phyloP scores from a whole-genome alignment of 2,888 invertebrate genomes.

The Aricia artaxerxes region DNA sequence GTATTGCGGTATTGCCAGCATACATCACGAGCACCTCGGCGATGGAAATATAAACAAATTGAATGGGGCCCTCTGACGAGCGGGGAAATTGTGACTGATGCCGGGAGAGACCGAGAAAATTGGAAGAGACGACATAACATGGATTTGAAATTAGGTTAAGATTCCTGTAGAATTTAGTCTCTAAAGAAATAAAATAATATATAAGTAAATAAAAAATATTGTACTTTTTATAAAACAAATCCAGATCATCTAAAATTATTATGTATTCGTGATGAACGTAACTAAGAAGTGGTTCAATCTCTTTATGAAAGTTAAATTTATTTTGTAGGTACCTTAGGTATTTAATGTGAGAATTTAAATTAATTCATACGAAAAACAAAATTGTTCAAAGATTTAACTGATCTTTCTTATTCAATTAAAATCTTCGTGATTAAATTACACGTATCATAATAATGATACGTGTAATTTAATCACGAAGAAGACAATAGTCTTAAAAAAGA shows the following conservation, averaged over 20 bases:
- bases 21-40: constrained; percentile 71
- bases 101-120: constrained; percentile 44
- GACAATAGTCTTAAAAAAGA: constrained; percentile 19
- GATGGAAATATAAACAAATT: constrained; percentile 80
- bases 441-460: no score
- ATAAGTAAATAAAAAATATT: no score
- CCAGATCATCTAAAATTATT: no score
- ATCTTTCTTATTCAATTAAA: neutral
- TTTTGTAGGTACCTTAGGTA: no score
- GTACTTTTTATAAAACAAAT: no score
- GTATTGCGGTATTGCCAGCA: constrained; percentile 74
- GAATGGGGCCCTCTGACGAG: constrained; percentile 73
- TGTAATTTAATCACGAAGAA: no score
- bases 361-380: neutral
- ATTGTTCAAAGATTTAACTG: neutral
- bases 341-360: neutral
- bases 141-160: no score
- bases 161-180: no score
- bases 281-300: no score
- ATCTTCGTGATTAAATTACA: constrained; percentile 9
- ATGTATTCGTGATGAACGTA: no score
- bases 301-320: no score
- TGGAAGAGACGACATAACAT: neutral
- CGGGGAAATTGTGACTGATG: constrained; percentile 76
- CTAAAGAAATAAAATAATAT: no score